Evolutionary conservation across 2,888 invertebrate genomes (phyloP).

Genomic region (Aradus depressus): DNA sequence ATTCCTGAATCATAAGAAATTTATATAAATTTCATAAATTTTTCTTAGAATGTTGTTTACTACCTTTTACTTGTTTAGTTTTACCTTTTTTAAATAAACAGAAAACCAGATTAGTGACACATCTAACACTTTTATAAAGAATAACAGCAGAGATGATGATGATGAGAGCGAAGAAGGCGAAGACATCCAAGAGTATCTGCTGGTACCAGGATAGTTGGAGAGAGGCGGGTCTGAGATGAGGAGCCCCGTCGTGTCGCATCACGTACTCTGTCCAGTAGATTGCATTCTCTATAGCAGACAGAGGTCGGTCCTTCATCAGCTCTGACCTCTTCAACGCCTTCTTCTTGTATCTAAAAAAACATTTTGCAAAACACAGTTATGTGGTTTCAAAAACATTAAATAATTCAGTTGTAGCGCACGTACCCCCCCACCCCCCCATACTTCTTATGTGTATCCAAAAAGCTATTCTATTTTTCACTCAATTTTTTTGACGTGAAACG

Average conservation of each 20-base stretch:
- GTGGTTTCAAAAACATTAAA: too few species aligned
- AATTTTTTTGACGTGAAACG: too few species aligned
- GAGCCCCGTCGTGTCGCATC: conserved; percentile 1
- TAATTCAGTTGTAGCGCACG: too few species aligned
- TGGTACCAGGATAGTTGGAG: conserved; percentile 4
- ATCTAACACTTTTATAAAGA: neutral
- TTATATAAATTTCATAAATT: too few species aligned
- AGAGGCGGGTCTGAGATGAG: conserved; percentile 3
- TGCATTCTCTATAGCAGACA: conserved; percentile 3
- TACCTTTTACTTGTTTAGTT: neutral
- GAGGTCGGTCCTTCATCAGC: neutral
- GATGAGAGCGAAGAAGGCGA: neutral
- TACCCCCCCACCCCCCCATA: too few species aligned
- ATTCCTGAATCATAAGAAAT: too few species aligned
- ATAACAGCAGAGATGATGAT: neutral
- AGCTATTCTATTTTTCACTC: too few species aligned
- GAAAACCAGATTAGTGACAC: neutral
- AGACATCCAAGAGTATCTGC: neutral
- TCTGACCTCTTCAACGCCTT: neutral
- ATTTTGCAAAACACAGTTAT: too few species aligned
- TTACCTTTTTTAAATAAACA: too few species aligned
- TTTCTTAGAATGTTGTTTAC: too few species aligned
- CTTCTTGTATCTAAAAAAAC: conserved; percentile 4
- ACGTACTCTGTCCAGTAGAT: conserved; percentile 11
- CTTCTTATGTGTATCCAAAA: too few species aligned